Evolutionary conservation across 2,888 invertebrate genomes (phyloP).

Genomic region (Drosophila peninsularis): DNA sequence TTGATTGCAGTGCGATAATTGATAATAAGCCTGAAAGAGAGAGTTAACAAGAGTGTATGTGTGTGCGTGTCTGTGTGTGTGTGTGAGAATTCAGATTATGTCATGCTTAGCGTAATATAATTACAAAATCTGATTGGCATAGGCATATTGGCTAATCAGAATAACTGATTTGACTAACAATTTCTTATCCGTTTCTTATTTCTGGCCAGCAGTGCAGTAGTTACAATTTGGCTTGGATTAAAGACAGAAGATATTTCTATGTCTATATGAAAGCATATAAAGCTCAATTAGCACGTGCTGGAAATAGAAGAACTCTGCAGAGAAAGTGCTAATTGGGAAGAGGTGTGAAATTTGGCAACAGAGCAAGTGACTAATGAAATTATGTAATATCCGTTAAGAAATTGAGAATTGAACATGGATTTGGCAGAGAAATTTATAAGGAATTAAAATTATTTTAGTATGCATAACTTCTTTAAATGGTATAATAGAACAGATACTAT

Average conservation of each 20-base stretch:
- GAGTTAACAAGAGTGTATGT: conserved; percentile 29
- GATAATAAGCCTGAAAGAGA: conserved; percentile 47
- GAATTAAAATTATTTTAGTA: too few relatives aligned
- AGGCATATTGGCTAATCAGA: conserved; percentile 36
- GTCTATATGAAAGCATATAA: not conserved
- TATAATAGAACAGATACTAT: too few relatives aligned
- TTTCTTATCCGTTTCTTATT: too few relatives aligned
- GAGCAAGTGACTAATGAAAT: conserved; percentile 8
- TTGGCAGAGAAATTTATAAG: too few relatives aligned
- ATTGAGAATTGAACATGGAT: not conserved
- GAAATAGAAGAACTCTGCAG: conserved; percentile 34
- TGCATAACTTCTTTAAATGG: too few relatives aligned
- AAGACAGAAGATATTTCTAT: not conserved
- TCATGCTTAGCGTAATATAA: conserved; percentile 51
- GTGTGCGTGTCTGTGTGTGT: conserved; percentile 9
- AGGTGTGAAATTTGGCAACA: conserved; percentile 24
- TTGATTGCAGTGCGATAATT: conserved; percentile 59
- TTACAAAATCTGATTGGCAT: conserved; percentile 67
- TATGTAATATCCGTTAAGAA: conserved; percentile 38
- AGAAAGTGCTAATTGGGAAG: conserved; percentile 50
- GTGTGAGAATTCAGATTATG: conserved; percentile 51
- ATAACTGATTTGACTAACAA: too few relatives aligned
- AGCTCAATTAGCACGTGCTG: conserved; percentile 53
- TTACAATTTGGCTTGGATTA: not conserved
- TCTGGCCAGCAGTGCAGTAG: not conserved